These are phyloP conservation scores for Cosmorhoe ocellata DNA, from an alignment of 2,888 invertebrate species.

Conservation along the genomic window DNA sequence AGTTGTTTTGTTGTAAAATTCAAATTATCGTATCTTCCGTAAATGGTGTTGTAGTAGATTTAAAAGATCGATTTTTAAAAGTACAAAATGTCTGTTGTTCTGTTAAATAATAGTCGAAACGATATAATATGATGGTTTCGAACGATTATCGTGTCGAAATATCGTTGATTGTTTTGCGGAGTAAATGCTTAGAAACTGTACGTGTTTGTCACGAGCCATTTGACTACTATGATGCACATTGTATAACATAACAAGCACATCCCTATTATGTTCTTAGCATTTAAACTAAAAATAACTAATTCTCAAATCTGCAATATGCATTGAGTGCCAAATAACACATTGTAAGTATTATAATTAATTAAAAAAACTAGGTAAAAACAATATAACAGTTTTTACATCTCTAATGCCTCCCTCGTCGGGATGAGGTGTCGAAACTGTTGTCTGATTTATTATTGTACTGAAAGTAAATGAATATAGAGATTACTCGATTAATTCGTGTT, in stretches of 20 bases:
- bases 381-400: slow-evolving; percentile 75
- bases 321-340: slow-evolving; percentile 41
- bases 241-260: neutral
- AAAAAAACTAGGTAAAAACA: slow-evolving; percentile 47
- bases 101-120: no score
- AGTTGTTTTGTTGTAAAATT: no score
- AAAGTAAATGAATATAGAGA: slow-evolving; percentile 74
- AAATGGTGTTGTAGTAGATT: no score
- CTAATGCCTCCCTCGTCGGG: slow-evolving; percentile 54
- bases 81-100: no score
- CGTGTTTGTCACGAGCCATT: slow-evolving; percentile 3
- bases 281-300: neutral
- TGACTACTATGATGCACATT: slow-evolving; percentile 7
- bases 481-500: slow-evolving; percentile 61
- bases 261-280: neutral
- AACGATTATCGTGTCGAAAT: no score
- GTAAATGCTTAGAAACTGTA: neutral
- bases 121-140: no score
- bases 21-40: no score
- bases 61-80: no score
- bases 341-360: slow-evolving; percentile 30
- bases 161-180: no score
- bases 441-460: slow-evolving; percentile 73
- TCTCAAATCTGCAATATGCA: slow-evolving; percentile 23
- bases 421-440: slow-evolving; percentile 75